phyloP scores from a whole-genome alignment of 1,140 invertebrate species.

The Bombus waltoni region DNA sequence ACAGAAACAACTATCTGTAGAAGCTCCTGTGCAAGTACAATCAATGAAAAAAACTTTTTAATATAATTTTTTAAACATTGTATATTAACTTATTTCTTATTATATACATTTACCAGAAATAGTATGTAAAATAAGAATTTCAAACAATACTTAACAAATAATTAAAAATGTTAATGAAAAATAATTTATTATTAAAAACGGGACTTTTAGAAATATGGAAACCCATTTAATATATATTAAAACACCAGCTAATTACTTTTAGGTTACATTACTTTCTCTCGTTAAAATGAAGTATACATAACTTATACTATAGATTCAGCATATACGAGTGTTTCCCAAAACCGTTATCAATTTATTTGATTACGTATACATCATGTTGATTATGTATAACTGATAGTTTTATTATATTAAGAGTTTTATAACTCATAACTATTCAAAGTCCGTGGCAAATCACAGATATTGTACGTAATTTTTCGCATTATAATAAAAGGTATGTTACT shows the following conservation, averaged over 20 bases:
- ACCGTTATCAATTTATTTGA: constrained; percentile 12
- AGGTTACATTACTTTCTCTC: constrained; percentile 7
- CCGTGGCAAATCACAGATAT: background rate
- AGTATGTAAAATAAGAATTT: background rate
- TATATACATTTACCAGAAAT: background rate
- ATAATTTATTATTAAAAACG: no score
- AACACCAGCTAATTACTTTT: background rate
- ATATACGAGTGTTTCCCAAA: background rate
- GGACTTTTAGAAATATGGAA: background rate
- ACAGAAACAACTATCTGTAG: background rate
- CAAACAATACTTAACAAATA: background rate
- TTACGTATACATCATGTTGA: background rate
- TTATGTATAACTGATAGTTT: constrained; percentile 8
- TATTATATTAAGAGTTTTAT: background rate
- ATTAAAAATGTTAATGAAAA: background rate
- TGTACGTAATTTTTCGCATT: constrained; percentile 1
- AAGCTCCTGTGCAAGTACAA: background rate
- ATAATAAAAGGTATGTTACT: constrained; percentile 20
- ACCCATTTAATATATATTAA: background rate
- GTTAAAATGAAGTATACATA: background rate
- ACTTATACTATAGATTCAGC: background rate
- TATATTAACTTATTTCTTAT: background rate
- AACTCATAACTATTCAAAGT: background rate
- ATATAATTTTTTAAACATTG: constrained; percentile 6
- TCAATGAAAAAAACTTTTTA: constrained; percentile 19